Evolutionary conservation across 2,113 vertebrate genomes (phyloP).

Genomic region (Physeter macrocephalus): DNA sequence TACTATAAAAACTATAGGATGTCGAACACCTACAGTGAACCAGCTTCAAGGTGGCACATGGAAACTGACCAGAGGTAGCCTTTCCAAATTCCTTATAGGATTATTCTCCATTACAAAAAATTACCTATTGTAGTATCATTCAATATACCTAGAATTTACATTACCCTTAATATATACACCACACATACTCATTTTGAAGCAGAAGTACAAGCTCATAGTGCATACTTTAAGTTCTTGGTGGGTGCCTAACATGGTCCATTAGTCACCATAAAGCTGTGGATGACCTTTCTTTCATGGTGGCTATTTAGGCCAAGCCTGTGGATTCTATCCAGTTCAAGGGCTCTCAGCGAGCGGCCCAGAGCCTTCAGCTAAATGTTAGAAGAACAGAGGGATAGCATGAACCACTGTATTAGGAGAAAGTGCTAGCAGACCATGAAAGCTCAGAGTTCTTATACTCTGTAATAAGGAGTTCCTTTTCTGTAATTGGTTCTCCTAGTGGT

Average conservation of each 20-base stretch:
- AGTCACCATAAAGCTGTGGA: background rate
- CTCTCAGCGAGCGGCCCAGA: background rate
- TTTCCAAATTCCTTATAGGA: background rate
- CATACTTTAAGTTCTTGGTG: background rate
- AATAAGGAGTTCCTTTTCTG: background rate
- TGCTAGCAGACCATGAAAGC: background rate
- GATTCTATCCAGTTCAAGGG: background rate
- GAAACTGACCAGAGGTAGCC: background rate
- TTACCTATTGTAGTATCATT: background rate
- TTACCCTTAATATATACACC: background rate
- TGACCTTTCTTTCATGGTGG: background rate
- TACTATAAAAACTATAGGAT: background rate
- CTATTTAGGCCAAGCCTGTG: background rate
- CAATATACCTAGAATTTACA: background rate
- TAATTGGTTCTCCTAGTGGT: background rate
- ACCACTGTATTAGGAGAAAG: background rate
- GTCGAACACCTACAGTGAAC: background rate
- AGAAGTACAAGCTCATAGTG: background rate
- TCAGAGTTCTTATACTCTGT: background rate
- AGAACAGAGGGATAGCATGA: background rate
- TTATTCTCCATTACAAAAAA: background rate
- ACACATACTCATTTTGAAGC: background rate
- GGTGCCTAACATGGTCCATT: background rate
- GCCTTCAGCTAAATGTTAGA: background rate
- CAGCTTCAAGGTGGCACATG: background rate